phyloP scores from a whole-genome alignment of 2,797 vertebrate species.

The Chromobotia macracanthus region DNA sequence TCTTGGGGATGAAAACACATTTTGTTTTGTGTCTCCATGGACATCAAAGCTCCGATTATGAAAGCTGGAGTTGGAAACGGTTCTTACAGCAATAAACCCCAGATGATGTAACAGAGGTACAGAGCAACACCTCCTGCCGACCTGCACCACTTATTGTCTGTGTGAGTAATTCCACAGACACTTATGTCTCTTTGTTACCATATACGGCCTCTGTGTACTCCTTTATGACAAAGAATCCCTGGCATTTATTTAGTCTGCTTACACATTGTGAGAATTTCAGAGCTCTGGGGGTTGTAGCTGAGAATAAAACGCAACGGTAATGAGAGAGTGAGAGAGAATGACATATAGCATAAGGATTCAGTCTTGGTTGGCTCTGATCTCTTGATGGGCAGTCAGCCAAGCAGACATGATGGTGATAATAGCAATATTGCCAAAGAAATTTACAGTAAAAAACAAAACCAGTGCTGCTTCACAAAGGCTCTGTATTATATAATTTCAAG shows the following conservation, averaged over 20 bases:
- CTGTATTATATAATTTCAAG: not conserved
- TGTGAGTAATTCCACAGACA: conserved; percentile 22
- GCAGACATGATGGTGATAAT: not conserved
- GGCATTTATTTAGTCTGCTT: conserved; percentile 31
- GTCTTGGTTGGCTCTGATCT: conserved; percentile 23
- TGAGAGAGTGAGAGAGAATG: conserved; percentile 24
- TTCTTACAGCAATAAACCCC: not conserved
- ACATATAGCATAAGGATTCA: not conserved
- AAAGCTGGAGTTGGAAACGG: not conserved
- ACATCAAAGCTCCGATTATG: conserved; percentile 26
- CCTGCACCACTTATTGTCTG: not conserved
- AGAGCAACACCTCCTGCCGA: not conserved
- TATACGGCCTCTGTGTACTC: conserved; percentile 27
- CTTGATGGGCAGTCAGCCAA: conserved; percentile 4
- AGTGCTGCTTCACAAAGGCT: not conserved
- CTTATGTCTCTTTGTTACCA: conserved; percentile 20
- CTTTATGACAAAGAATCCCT: conserved; percentile 28
- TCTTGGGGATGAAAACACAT: not conserved
- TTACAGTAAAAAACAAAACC: conserved; percentile 37
- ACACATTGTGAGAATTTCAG: conserved; percentile 51
- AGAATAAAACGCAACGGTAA: conserved; percentile 6
- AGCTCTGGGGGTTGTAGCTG: conserved; percentile 22
- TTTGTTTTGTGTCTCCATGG: not conserved
- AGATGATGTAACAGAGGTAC: conserved; percentile 7
- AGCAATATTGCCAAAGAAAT: conserved; percentile 1